A percentile compares a stretch with the other conserved stretches of the same genome.
phyloP scores from a whole-genome alignment of 2,113 vertebrate genomes.

The Kryptolebias marmoratus region DNA sequence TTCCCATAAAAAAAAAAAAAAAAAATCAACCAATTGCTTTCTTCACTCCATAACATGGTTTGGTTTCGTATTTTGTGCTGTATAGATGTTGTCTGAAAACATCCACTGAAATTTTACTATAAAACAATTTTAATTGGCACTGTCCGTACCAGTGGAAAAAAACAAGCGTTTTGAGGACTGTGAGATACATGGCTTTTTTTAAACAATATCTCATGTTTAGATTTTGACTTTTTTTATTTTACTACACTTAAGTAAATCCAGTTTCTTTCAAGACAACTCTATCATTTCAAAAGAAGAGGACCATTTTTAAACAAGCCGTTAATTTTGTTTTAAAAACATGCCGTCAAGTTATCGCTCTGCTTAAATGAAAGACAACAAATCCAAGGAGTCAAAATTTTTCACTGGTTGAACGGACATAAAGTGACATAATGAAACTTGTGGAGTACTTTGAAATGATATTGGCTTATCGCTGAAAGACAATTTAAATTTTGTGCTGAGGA shows the following conservation, averaged over 20 bases:
- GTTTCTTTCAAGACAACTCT: slow-evolving; percentile 27
- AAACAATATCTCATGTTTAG: neutral
- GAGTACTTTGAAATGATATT: no score
- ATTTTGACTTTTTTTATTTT: slow-evolving; percentile 12
- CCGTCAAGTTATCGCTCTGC: neutral
- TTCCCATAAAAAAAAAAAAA: slow-evolving; percentile 18
- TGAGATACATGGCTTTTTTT: neutral
- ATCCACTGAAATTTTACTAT: neutral
- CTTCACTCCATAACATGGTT: no score
- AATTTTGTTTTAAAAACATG: neutral
- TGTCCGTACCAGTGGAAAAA: neutral
- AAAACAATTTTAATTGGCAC: neutral
- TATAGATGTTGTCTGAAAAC: neutral
- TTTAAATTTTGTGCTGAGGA: neutral
- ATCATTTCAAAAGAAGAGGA: slow-evolving; percentile 44
- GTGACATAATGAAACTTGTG: no score
- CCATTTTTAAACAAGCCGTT: slow-evolving; percentile 4
- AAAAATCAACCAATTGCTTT: neutral
- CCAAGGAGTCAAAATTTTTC: no score
- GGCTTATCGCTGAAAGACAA: neutral
- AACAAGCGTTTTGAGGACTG: neutral
- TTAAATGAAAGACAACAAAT: neutral
- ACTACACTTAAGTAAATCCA: slow-evolving; percentile 33
- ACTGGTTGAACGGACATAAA: no score
- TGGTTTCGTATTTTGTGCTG: neutral